Evolutionary conservation across 2,888 invertebrate species (phyloP), one percentile per base, ranked within the genome.

Genomic region (Heliconius aoede): DNA sequence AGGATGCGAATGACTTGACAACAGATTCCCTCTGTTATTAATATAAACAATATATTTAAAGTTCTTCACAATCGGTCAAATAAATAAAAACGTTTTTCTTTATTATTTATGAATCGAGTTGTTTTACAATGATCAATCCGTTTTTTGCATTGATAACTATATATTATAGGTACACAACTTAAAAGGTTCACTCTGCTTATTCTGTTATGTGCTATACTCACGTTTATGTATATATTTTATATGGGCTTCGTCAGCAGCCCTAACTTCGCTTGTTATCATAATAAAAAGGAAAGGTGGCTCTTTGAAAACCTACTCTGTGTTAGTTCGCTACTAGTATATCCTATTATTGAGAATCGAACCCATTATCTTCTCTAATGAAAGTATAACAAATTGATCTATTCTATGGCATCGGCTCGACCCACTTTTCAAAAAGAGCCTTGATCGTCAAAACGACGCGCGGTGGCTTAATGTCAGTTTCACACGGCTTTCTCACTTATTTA

Each of bases 401-500:
- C 36, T 40, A 36, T 18, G 40, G 15, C 4, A n/a, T n/a, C 55
- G n/a, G 7, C 24, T 65, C 36, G 65, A 65, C 65, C 65, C 15
- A 65, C 13, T 40, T 65, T 65, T 36, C 65, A 13, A 24, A 36
- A 65, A 24, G 36, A 11, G 65, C 65, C 65, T 65, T 65, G 65
- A 65, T 36, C 36, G 65, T 65, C 36, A 65, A 36, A 65, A 24
- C 36, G 65, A 15, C 36, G 36, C n/a, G 1, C 65, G 36, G 24
- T 36, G n/a, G 36, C 36, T 15, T 36, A 65, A 15, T 24, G 65
- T n/a, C n/a, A 64, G 64, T 40, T 65, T 65, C 65, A 65, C 65
- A 65, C 24, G 36, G 36, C 65, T 65, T 36, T 36, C 65, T 15
- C 36, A 13, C 36, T 65, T 24, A 8, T 24, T 65, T 11, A 55